Evolutionary conservation across 2,888 invertebrate genomes (phyloP).

Genomic region (Ochropleura leucogaster): DNA sequence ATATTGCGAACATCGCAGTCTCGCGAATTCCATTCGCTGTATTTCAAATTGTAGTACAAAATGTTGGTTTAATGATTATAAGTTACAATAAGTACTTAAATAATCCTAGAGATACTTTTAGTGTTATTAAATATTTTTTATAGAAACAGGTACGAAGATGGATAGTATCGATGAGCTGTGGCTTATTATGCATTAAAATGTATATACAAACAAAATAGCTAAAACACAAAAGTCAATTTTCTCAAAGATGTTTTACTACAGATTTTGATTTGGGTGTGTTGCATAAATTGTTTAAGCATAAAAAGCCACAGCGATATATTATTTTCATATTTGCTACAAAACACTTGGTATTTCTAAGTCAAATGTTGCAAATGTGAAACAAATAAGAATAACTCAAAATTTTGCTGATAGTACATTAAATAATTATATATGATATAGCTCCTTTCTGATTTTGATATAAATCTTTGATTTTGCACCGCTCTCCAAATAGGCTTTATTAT

Average conservation of each 20-base stretch:
- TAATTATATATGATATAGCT: background rate
- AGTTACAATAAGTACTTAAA: conserved; percentile 41
- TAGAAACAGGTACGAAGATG: conserved; percentile 68
- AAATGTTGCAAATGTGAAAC: conserved; percentile 31
- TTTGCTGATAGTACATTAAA: conserved; percentile 35
- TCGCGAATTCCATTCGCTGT: conserved; percentile 30
- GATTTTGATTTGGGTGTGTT: conserved; percentile 46
- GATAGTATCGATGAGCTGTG: conserved; percentile 36
- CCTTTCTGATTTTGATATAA: background rate
- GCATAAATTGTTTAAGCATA: conserved; percentile 20
- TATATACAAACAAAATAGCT: conserved; percentile 1
- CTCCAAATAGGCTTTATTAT: background rate
- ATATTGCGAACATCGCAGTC: conserved; percentile 26
- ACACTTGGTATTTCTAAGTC: background rate
- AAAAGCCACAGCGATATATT: conserved; percentile 30
- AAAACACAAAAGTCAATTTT: background rate
- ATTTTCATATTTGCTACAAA: conserved; percentile 28
- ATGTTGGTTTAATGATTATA: conserved; percentile 49
- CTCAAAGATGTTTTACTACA: background rate
- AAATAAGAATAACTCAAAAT: conserved; percentile 19
- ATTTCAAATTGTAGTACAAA: conserved; percentile 43
- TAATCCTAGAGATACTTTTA: conserved; percentile 41
- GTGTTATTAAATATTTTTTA: conserved; percentile 55
- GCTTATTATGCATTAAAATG: conserved; percentile 19
- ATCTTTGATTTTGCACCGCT: background rate